Conservation (phyloP, 2,797 vertebrate species). For the Cryptoprocta ferox region DNA sequence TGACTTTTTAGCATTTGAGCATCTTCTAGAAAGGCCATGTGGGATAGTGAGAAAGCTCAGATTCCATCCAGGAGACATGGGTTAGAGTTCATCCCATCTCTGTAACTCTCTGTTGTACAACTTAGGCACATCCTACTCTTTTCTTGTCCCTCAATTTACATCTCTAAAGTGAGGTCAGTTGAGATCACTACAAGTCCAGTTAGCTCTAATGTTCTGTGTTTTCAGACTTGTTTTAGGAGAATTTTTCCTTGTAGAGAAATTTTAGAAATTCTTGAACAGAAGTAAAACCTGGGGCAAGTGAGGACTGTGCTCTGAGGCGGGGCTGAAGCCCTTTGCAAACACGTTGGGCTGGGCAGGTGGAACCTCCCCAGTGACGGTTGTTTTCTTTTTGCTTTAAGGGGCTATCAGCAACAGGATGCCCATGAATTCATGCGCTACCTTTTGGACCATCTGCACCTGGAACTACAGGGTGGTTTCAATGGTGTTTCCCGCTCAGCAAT, state of each 20-base stretch:
- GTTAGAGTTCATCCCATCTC: neutral
- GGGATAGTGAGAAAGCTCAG: neutral
- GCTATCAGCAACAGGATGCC: constrained; percentile 99
- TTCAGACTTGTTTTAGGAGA: neutral
- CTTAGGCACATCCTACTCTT: neutral
- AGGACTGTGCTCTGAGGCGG: neutral
- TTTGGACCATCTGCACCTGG: constrained; percentile 97
- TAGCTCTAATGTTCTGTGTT: neutral
- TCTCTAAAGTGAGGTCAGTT: neutral
- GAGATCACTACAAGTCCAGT: neutral
- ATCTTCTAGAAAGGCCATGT: neutral
- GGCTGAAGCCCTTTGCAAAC: rapidly evolving
- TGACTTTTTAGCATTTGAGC: neutral
- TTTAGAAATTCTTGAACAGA: neutral
- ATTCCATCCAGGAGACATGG: neutral
- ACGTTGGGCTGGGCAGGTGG: neutral
- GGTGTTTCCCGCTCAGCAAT: constrained; percentile 90
- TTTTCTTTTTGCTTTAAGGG: constrained; percentile 87
- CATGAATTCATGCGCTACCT: constrained; percentile 99
- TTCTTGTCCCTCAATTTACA: neutral
- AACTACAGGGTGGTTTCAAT: constrained; percentile 95
- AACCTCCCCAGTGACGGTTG: neutral
- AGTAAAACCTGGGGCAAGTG: neutral
- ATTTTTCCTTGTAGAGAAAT: neutral
- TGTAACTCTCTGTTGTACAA: neutral